A percentile compares a stretch with the other conserved stretches of the same genome.
Conservation (phyloP, 2,888 invertebrate genomes). For the Frankliniella fusca region DNA sequence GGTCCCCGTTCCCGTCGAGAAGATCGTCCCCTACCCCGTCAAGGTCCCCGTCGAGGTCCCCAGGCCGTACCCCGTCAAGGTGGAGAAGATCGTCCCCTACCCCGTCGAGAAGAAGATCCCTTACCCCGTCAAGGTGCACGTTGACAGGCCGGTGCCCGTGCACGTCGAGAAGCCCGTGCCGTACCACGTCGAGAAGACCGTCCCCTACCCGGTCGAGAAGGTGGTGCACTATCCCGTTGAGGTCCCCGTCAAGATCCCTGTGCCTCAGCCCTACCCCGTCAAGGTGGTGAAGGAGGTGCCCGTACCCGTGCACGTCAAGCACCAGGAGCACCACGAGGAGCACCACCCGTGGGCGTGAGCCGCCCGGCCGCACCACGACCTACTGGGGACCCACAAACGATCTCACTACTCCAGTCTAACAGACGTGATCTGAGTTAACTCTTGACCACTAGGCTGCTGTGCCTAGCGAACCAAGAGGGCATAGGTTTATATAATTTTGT, state of each 20-base stretch:
- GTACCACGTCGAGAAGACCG: conserved; percentile 54
- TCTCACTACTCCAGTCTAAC: conserved; percentile 7
- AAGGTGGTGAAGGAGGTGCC: conserved; percentile 41
- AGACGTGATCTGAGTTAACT: not conserved
- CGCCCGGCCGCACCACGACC: not conserved
- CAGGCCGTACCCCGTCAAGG: conserved; percentile 68
- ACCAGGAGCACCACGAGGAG: conserved; percentile 19
- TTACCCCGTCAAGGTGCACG: conserved; percentile 64
- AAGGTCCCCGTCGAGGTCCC: conserved; percentile 59
- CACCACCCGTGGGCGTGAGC: not conserved
- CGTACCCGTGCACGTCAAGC: conserved; percentile 13
- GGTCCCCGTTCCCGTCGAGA: conserved; percentile 53
- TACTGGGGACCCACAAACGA: not conserved
- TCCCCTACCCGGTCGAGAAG: conserved; percentile 53
- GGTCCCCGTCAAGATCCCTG: conserved; percentile 9
- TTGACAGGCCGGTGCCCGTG: conserved; percentile 58
- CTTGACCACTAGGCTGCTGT: not conserved
- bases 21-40: conserved; percentile 67
- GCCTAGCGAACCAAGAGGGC: not conserved
- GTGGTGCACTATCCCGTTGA: conserved; percentile 42
- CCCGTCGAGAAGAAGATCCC: conserved; percentile 60
- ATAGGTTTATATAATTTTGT: not conserved
- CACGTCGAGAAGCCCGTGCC: conserved; percentile 75
- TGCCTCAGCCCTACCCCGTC: conserved; percentile 37
- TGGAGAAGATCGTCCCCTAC: conserved; percentile 70